Evolutionary conservation across 2,113 vertebrate species (phyloP).

Genomic region (Telmatochromis brichardi): DNA sequence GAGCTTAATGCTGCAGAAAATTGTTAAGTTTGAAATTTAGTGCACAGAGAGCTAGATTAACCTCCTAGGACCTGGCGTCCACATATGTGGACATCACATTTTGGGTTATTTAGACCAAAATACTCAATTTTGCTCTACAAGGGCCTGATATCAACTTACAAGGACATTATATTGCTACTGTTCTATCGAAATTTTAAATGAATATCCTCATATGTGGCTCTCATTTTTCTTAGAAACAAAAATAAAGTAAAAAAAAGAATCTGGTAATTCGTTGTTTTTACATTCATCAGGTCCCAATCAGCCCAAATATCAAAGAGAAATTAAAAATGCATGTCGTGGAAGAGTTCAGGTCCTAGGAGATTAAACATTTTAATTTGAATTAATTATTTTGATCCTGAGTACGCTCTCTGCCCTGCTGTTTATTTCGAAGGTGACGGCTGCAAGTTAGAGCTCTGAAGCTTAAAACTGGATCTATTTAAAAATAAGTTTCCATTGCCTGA

Average conservation of each 20-base stretch:
- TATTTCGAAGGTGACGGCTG: not conserved
- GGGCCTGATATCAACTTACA: not conserved
- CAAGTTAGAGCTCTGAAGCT: not conserved
- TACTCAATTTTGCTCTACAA: not conserved
- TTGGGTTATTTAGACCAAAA: not conserved
- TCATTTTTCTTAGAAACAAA: not conserved
- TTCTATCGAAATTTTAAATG: rapidly evolving
- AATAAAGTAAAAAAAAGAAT: not conserved
- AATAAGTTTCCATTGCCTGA: not conserved
- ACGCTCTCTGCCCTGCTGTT: not conserved
- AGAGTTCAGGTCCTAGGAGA: not conserved
- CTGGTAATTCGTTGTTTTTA: rapidly evolving
- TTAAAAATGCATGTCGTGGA: not conserved
- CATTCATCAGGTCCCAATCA: not conserved
- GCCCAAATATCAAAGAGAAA: not conserved
- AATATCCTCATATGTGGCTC: rapidly evolving
- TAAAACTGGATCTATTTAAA: not conserved
- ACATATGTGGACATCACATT: not conserved
- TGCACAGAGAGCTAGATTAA: not conserved
- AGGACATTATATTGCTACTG: not conserved
- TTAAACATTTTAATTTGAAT: not conserved
- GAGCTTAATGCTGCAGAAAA: not conserved
- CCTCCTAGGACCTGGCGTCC: not conserved
- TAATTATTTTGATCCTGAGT: not conserved
- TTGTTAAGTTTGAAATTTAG: not conserved